Base-by-base conservation (phyloP, 2,797 vertebrate species). In the Loris lydekkerianus region DNA sequence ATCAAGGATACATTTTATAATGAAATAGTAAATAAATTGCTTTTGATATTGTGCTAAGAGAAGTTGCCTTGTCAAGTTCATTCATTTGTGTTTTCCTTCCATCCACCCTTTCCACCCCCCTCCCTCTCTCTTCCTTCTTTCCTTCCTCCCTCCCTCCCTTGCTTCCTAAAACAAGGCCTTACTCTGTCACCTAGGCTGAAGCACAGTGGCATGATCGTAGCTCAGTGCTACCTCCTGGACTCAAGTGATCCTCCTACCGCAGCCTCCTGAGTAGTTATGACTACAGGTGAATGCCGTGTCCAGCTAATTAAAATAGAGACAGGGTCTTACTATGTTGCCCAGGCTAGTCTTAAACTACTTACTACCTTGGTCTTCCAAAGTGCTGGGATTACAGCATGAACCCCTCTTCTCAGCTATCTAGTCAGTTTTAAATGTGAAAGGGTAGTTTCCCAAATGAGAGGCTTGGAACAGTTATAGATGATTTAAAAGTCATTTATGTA, bases 361-460 rank as follows among this genome's bases (percentile, higher is more conserved):
- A 18, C 65, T n/a, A 69, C 7, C 0, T 17, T 18, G 31, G 65
- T 17, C 17, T 69, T 18, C 31, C 31, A 69, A 34, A 69, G 65
- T 69, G 31, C 15, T 69, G 31, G 31, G 31, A 69, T 34, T 67
- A 20, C 8, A 69, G 31, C 17, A 69, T 34, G 17, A 69, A 18
- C 31, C 65, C 34, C 31, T 34, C 17, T 67, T 8, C 15, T 31
- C 31, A 31, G 65, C 3, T 69, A 69, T 17, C 8, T 69, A n/a
- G n/a, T 53, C 43, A 76, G 25, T 29, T 87, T 92, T 70, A 77
- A 96, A 27, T 77, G 23, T 85, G n/a, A 93, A 93, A 72, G n/a
- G 7, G 15, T 40, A 78, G 53, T 81, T 78, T 91, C 29, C 70
- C 49, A 80, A 58, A 78, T 37, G 20, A 93, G 67, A 91, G 20